Percentiles rank a stretch among this genome's conserved stretches.
Evolutionary conservation across 1,140 invertebrate species (phyloP).

Genomic region (Heliothis subflexa): DNA sequence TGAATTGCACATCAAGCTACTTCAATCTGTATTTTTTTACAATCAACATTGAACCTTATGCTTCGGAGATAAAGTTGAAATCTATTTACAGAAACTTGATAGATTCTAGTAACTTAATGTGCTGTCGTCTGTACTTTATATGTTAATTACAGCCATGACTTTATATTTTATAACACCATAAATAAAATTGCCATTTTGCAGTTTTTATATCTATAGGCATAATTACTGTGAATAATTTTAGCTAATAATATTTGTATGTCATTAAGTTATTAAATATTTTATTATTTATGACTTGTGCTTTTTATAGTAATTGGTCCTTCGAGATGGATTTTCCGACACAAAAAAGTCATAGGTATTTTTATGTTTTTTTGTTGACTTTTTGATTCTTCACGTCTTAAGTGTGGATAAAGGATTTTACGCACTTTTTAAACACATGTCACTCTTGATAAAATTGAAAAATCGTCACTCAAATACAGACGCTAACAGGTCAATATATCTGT

Average conservation of each 20-base stretch:
- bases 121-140: not conserved
- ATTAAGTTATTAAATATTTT: conserved; percentile 41
- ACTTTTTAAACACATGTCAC: no score
- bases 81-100: no score
- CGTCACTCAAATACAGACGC: no score
- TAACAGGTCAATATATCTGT: no score
- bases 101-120: no score
- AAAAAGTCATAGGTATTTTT: not conserved
- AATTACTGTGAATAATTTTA: conserved; percentile 34
- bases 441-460: no score
- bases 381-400: not conserved
- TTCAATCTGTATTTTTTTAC: no score
- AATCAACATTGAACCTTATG: no score
- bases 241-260: conserved; percentile 25
- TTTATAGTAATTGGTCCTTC: not conserved
- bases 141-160: conserved; percentile 26
- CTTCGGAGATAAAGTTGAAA: no score
- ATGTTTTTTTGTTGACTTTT: not conserved
- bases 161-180: not conserved
- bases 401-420: no score
- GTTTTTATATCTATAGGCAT: conserved; percentile 1
- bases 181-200: conserved; percentile 19
- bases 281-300: conserved; percentile 22
- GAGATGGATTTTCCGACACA: not conserved
- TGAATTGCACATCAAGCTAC: no score